A percentile compares a stretch with the other conserved stretches of the same genome.
Conservation (phyloP, 2,797 vertebrate species). For the Sibirionetta formosa region DNA sequence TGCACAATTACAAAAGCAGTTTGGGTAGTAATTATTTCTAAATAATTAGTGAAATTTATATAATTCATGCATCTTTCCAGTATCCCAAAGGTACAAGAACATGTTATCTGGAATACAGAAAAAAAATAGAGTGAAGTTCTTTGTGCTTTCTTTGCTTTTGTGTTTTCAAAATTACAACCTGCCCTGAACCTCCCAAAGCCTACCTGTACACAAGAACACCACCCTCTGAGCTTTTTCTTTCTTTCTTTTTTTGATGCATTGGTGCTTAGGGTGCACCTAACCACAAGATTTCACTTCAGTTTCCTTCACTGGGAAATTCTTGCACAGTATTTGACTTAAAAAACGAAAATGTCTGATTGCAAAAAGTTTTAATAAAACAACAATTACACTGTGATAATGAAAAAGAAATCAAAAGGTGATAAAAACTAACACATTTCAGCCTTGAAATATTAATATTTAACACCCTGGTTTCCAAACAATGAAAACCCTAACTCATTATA, state of each 20-base stretch:
- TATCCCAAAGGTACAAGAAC: neutral
- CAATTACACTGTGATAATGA: neutral
- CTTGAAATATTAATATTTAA: neutral
- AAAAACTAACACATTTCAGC: neutral
- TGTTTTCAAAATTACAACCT: neutral
- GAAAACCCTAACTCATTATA: neutral
- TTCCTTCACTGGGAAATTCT: neutral
- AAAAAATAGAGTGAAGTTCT: neutral
- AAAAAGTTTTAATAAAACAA: neutral
- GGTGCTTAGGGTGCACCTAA: rapidly evolving
- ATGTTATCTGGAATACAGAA: neutral
- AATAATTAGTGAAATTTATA: slow-evolving; percentile 24
- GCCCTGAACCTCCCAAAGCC: neutral
- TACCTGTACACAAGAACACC: neutral
- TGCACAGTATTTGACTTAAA: neutral
- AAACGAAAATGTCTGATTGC: neutral
- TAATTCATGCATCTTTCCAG: neutral
- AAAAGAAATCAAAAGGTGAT: neutral
- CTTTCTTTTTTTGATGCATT: neutral
- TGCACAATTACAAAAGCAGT: slow-evolving; percentile 37
- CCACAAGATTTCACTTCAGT: neutral
- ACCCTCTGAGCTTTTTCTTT: neutral
- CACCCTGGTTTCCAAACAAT: neutral
- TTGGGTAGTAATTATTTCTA: slow-evolving; percentile 48
- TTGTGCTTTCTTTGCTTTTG: neutral